These are phyloP conservation scores for Erebia epiphron DNA, from an alignment of 2,888 invertebrate species.

Conservation along the genomic window DNA sequence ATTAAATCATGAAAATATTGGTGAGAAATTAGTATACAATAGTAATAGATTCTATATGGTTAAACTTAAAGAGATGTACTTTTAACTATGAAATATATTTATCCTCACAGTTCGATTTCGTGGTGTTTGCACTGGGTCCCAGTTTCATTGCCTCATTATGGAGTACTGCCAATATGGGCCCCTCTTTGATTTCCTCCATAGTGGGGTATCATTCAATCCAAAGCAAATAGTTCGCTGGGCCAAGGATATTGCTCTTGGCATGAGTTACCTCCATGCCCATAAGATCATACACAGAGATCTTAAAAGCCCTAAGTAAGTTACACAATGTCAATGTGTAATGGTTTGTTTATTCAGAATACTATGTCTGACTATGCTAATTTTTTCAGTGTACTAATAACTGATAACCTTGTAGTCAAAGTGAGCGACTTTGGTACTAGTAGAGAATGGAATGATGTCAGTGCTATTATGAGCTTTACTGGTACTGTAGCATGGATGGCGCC, in stretches of 20 bases:
- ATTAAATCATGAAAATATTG: slow-evolving; percentile 96
- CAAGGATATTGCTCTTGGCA: slow-evolving; percentile 97
- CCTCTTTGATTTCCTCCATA: slow-evolving; percentile 93
- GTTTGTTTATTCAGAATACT: neutral
- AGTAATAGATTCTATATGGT: no score
- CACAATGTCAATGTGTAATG: neutral
- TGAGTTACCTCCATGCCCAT: slow-evolving; percentile 97
- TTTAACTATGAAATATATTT: neutral
- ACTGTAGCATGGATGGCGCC: slow-evolving; percentile 99
- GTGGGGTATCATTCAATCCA: slow-evolving; percentile 93
- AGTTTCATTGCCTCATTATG: slow-evolving; percentile 98
- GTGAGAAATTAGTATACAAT: slow-evolving; percentile 47
- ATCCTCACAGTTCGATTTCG: slow-evolving; percentile 82
- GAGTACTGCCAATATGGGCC: slow-evolving; percentile 98
- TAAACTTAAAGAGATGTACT: neutral
- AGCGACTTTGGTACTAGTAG: slow-evolving; percentile 98
- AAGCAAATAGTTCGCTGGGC: slow-evolving; percentile 95
- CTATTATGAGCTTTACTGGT: slow-evolving; percentile 98
- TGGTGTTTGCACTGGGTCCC: slow-evolving; percentile 96
- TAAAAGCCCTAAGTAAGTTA: slow-evolving; percentile 98
- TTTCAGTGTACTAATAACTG: slow-evolving; percentile 91
- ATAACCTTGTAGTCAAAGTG: slow-evolving; percentile 93
- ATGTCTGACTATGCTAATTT: neutral
- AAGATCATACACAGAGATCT: slow-evolving; percentile 99
- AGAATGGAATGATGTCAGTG: slow-evolving; percentile 97